These are phyloP conservation scores for Fissipunctia ypsillon DNA, from an alignment of 2,888 invertebrate genomes.

Conservation along the genomic window DNA sequence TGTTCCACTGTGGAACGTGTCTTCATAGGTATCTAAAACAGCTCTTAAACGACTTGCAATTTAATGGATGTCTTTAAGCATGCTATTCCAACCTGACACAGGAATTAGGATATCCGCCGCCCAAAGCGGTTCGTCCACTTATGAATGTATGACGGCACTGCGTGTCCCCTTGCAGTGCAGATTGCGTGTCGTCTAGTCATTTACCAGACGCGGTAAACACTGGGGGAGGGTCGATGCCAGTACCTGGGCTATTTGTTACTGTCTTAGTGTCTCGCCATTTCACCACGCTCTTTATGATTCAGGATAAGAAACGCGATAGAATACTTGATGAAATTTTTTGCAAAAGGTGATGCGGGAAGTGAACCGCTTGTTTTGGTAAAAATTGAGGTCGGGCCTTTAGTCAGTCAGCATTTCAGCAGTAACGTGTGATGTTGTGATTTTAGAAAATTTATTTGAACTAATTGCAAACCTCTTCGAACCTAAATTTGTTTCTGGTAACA, in stretches of 20 bases:
- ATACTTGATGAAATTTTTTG: constrained; percentile 7
- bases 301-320: constrained; percentile 43
- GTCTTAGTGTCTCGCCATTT: constrained; percentile 55
- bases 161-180: constrained; percentile 77
- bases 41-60: constrained; percentile 23
- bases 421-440: neutral
- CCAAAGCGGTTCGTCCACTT: constrained; percentile 73
- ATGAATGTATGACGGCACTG: constrained; percentile 73
- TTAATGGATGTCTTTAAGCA: constrained; percentile 46
- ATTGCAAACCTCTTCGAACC: neutral
- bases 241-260: constrained; percentile 58
- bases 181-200: constrained; percentile 81
- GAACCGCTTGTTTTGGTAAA: neutral
- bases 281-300: constrained; percentile 46
- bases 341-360: constrained; percentile 9
- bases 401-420: too few relatives aligned
- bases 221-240: constrained; percentile 65
- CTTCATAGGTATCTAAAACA: constrained; percentile 6
- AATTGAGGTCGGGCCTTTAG: neutral
- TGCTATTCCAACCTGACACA: constrained; percentile 60
- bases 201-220: constrained; percentile 75
- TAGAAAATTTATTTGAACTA: neutral
- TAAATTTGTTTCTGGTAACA: neutral
- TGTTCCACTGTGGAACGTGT: neutral
- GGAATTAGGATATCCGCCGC: constrained; percentile 81